These are phyloP conservation scores for Drosophila nr. perissopoda DNA, from an alignment of 2,888 invertebrate species.

Conservation along the genomic window DNA sequence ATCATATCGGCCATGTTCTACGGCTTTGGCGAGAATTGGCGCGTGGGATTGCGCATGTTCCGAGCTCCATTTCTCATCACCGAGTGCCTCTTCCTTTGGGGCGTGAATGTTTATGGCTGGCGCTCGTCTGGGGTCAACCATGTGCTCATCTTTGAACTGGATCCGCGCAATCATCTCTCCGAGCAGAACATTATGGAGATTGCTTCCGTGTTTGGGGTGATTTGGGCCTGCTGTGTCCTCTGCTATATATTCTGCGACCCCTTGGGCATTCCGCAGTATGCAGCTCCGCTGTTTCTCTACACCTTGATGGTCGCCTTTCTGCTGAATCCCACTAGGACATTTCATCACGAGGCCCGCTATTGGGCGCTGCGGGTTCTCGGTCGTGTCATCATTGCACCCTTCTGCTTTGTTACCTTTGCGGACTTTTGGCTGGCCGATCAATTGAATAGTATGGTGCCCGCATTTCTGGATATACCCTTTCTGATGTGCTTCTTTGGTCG, in stretches of 20 bases:
- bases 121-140: slow-evolving; percentile 93
- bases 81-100: slow-evolving; percentile 91
- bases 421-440: slow-evolving; percentile 96
- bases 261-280: slow-evolving; percentile 90
- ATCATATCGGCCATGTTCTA: slow-evolving; percentile 88
- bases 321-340: slow-evolving; percentile 91
- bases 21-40: slow-evolving; percentile 86
- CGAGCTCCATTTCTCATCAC: slow-evolving; percentile 92
- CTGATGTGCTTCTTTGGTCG: slow-evolving; percentile 91
- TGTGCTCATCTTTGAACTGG: slow-evolving; percentile 92
- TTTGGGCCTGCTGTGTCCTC: slow-evolving; percentile 89
- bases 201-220: slow-evolving; percentile 90
- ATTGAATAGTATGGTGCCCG: slow-evolving; percentile 91
- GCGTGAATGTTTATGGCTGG: slow-evolving; percentile 93
- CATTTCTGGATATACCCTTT: slow-evolving; percentile 92
- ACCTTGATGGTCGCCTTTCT: slow-evolving; percentile 89
- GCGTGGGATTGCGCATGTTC: slow-evolving; percentile 91
- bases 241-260: slow-evolving; percentile 89
- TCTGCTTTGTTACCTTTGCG: slow-evolving; percentile 92
- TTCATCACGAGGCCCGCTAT: slow-evolving; percentile 90
- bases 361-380: slow-evolving; percentile 88
- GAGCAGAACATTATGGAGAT: slow-evolving; percentile 92
- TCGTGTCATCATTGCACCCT: slow-evolving; percentile 90
- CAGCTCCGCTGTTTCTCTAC: slow-evolving; percentile 90
- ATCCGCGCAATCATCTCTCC: slow-evolving; percentile 91